Conservation (phyloP, 2,888 invertebrate species). For the Pelosia muscerda region DNA sequence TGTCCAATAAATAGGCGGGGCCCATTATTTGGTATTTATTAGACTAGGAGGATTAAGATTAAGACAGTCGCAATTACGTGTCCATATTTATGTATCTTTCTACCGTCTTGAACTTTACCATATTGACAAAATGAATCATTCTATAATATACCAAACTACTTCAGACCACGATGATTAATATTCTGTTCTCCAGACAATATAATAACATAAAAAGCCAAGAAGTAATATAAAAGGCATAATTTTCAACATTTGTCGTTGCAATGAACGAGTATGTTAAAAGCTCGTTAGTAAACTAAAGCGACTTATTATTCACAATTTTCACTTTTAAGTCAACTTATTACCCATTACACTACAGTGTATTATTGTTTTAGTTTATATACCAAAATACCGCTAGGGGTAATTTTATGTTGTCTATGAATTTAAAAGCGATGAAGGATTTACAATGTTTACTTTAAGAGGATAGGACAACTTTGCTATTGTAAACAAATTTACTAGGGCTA, state of each 20-base stretch:
- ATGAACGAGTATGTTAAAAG: neutral
- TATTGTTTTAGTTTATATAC: neutral
- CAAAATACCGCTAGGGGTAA: neutral
- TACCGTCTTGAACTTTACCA: no score
- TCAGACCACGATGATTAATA: no score
- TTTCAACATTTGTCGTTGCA: neutral
- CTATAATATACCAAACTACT: no score
- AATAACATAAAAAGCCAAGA: no score
- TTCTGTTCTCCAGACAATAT: no score
- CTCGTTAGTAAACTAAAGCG: neutral
- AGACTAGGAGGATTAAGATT: no score
- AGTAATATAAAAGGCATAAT: neutral
- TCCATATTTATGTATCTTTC: no score
- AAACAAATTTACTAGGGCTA: slow-evolving; percentile 36
- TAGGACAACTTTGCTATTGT: slow-evolving; percentile 37
- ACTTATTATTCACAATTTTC: neutral
- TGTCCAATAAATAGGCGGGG: no score
- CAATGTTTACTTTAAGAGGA: slow-evolving; percentile 34
- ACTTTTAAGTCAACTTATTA: neutral
- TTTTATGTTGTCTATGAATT: slow-evolving; percentile 33
- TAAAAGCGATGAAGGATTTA: slow-evolving; percentile 45
- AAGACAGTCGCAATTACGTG: no score
- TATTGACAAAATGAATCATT: no score
- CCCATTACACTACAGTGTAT: neutral
- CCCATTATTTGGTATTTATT: no score